Base-by-base conservation (phyloP, 2,797 vertebrate species). In the Ctenopoma kingsleyae region DNA sequence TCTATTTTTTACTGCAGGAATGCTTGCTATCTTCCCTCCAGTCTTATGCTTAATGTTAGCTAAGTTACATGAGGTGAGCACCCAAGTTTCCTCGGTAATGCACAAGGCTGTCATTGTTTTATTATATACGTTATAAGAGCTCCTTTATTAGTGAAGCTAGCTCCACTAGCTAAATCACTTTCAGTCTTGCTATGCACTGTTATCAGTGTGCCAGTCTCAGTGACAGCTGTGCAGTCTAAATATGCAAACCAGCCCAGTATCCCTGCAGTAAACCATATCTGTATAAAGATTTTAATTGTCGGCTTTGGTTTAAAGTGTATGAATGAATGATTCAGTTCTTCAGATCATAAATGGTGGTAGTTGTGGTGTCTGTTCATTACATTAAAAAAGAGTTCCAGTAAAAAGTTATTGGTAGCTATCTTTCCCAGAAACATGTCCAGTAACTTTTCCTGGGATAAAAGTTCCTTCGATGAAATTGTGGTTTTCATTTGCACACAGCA, bases 91-190 rank as follows among this genome's bases (percentile, higher is more conserved):
- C 1, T 1, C 16, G 10, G 9, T 38, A n/a, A 3, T 11, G 13
- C 44, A 65, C 56, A 58, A 44, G 16, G 41, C 16, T n/a, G 58
- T 10, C 43, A 16, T 55, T 52, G 49, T 67, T 44, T 55, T 25
- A 6, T 5, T 40, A 5, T 4, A 5, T 11, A 5, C 17, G 3
- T n/a, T 22, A 5, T 40, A 16, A 4, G 16, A 7, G 20, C 19
- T n/a, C 13, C 5, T 43, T 17, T n/a, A 40, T 15, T 12, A 4
- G 11, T 3, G 13, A 40, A 27, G 5, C 3, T 38, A 15, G 12
- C 11, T 40, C 16, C 6, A 0, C 16, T 1, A 11, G n/a, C 32
- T 15, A 20, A 51, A 27, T 53, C 9, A 7, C 6, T n/a, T 50
- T 0, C 10, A 19, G 1, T 30, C 43, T 32, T 41, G 48, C n/a